These are phyloP conservation scores for Chaetops frenatus DNA, from an alignment of 2,113 vertebrate species.

Conservation along the genomic window DNA sequence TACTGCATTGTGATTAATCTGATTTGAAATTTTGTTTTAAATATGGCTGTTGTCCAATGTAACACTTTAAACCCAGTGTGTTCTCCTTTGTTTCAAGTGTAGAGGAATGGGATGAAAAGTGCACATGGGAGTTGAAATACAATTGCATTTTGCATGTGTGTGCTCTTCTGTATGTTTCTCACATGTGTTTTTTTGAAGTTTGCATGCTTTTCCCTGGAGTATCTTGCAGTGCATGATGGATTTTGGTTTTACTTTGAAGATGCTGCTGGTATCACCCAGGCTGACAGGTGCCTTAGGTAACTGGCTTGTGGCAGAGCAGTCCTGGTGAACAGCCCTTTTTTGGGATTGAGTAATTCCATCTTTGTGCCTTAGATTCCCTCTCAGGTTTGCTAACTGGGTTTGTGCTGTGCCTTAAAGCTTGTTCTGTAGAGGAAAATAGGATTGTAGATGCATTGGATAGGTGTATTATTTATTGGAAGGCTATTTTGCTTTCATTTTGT, in stretches of 20 bases:
- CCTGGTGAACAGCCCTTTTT: background rate
- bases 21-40: background rate
- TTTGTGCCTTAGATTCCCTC: background rate
- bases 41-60: background rate
- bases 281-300: background rate
- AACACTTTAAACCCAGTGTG: background rate
- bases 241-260: background rate
- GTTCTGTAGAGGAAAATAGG: background rate
- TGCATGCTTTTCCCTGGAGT: background rate
- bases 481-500: slow-evolving; percentile 33
- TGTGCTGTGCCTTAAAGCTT: background rate
- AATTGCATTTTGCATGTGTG: background rate
- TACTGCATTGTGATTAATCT: background rate
- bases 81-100: background rate
- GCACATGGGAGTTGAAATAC: background rate
- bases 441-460: background rate
- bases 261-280: background rate
- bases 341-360: background rate
- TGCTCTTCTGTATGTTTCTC: background rate
- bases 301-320: background rate
- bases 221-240: background rate
- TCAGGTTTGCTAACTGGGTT: background rate
- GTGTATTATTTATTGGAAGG: background rate
- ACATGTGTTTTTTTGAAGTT: background rate
- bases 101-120: background rate